Percentiles rank a stretch among this genome's conserved stretches.
Evolutionary conservation across 1,140 invertebrate genomes (phyloP).

Genomic region (Heliconius eleuchia): DNA sequence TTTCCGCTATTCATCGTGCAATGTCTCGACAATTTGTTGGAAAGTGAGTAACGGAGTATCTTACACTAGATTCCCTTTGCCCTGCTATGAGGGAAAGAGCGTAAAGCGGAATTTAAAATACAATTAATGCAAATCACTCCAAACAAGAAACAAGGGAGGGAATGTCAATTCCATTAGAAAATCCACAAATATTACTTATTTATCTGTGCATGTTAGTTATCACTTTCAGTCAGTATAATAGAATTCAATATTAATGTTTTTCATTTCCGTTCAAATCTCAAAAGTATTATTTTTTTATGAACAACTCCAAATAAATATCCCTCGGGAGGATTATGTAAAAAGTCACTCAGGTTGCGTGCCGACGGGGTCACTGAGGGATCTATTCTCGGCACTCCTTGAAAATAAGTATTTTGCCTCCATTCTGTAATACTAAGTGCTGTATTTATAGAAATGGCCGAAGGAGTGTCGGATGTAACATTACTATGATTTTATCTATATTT

Average conservation of each 20-base stretch:
- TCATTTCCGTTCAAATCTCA: neutral
- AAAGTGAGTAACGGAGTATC: too few species aligned
- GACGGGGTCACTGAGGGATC: constrained; percentile 74
- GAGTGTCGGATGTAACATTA: constrained; percentile 2
- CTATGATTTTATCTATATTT: neutral
- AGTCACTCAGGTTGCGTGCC: constrained; percentile 60
- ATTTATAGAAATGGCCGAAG: constrained; percentile 68
- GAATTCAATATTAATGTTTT: neutral
- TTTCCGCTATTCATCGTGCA: too few species aligned
- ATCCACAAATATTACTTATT: too few species aligned
- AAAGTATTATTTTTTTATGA: neutral
- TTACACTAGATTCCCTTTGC: too few species aligned
- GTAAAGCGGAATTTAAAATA: too few species aligned
- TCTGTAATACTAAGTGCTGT: constrained; percentile 64
- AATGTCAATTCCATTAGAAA: too few species aligned
- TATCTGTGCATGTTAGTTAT: too few species aligned
- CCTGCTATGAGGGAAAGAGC: too few species aligned
- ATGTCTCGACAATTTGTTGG: too few species aligned
- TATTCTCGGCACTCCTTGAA: constrained; percentile 71
- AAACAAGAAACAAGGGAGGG: too few species aligned
- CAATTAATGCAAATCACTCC: too few species aligned
- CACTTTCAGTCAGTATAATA: neutral
- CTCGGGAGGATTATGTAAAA: constrained; percentile 51
- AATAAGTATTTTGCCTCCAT: constrained; percentile 63
- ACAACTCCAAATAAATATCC: constrained; percentile 17